Base-by-base conservation (phyloP, 2,113 vertebrate species). In the Poecilia latipinna region DNA sequence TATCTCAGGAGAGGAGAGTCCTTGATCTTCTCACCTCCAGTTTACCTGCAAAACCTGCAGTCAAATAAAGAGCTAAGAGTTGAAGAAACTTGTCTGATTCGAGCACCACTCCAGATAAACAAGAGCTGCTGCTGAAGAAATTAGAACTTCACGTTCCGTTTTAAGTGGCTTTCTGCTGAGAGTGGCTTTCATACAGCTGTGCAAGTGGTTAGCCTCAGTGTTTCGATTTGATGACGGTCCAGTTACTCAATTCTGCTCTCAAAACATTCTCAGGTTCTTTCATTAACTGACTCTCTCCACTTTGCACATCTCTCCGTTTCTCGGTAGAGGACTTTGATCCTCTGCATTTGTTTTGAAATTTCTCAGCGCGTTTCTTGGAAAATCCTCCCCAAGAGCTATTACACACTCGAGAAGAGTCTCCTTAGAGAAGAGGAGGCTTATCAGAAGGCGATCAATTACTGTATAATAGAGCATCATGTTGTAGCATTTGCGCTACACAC, bases 391-490 rank as follows among this genome's bases (percentile, higher is more conserved):
- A 65, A 15, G 19, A 22, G 57, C 68, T 68, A 57, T 78, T 68
- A 61, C 28, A 65, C 65, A 78, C 68, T 60, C 71, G 84, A 73
- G n/a, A 15, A 28, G n/a, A 12, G 24, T n/a, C 32, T 72, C 10
- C 28, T 67, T 26, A 68, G 74, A 61, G 28, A 65, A 51, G 67
- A 35, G 75, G 26, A 32, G 42, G 77, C 84, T 72, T 80, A 93
- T 93, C 92, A 91, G 72, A 89, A 84, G 64, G 80, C 83, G 84
- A 94, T 94, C 94, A 91, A 92, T 93, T 17, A 67, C 64, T 74
- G 82, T 78, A 90, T 93, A 94, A 94, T 90, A 79, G 85, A 88
- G 87, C 86, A 88, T 93, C 90, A 86, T 92, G 90, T 93, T 68
- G 37, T 79, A 78, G 86, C 51, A 78, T 73, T 83, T 68, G 61